phyloP scores from a whole-genome alignment of 2,797 vertebrate genomes.

The Chaenodraco wilsoni region DNA sequence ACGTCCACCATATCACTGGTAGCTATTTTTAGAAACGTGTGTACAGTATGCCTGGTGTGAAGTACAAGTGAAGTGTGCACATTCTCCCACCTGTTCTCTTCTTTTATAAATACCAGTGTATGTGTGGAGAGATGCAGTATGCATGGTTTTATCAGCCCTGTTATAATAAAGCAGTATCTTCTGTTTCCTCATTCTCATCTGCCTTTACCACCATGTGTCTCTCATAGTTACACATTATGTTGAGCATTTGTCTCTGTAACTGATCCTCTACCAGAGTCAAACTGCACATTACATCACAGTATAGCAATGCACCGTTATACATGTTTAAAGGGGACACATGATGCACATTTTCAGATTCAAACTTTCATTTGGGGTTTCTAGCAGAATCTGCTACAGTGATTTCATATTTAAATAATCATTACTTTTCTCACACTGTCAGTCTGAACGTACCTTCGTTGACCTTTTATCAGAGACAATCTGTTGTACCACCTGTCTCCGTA shows the following conservation, averaged over 20 bases:
- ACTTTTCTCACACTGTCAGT: too few relatives aligned
- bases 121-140: background rate
- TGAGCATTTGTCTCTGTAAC: background rate
- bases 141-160: slow-evolving; percentile 19
- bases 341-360: too few relatives aligned
- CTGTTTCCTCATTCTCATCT: slow-evolving; percentile 33
- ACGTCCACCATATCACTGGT: background rate
- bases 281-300: background rate
- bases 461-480: too few relatives aligned
- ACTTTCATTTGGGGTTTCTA: too few relatives aligned
- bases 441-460: too few relatives aligned
- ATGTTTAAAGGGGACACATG: background rate
- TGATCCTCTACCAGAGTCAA: background rate
- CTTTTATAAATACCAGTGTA: background rate
- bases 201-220: slow-evolving; percentile 39
- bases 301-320: background rate
- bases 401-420: too few relatives aligned
- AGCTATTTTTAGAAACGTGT: background rate
- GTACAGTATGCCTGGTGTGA: background rate
- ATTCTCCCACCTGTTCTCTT: background rate
- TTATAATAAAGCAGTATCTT: slow-evolving; percentile 23
- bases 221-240: background rate
- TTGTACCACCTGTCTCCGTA: too few relatives aligned
- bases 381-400: too few relatives aligned
- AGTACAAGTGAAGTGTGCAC: background rate